phyloP scores from a whole-genome alignment of 1,140 invertebrate genomes.

The Papilio helenus region DNA sequence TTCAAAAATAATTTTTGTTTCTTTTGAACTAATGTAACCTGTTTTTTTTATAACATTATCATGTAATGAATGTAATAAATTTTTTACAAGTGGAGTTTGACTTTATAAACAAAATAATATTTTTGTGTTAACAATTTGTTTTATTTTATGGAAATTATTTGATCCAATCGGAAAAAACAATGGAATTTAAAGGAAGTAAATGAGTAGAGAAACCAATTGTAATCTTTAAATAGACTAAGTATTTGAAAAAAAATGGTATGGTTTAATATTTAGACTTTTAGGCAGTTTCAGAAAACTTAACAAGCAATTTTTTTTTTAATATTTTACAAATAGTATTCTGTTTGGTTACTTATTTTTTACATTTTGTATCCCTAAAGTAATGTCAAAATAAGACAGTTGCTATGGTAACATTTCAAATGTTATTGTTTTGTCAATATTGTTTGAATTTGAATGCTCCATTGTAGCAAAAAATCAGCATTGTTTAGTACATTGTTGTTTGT shows the following conservation, averaged over 20 bases:
- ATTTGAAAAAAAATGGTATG: too few species aligned
- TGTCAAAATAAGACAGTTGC: not conserved
- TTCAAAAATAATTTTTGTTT: slow-evolving; percentile 6
- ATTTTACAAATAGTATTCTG: too few species aligned
- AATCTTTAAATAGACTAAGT: too few species aligned
- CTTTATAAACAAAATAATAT: not conserved
- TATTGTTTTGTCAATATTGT: slow-evolving; percentile 15
- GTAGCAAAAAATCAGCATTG: slow-evolving; percentile 3
- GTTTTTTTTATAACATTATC: not conserved
- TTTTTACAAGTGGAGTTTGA: too few species aligned
- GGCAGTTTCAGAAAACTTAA: too few species aligned
- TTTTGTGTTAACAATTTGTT: not conserved
- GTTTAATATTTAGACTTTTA: too few species aligned
- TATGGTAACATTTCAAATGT: not conserved
- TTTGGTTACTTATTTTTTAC: not conserved
- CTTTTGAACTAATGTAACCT: not conserved
- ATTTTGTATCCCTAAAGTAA: not conserved
- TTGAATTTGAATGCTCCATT: not conserved
- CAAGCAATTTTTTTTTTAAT: too few species aligned
- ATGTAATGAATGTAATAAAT: not conserved
- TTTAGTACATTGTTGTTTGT: not conserved
- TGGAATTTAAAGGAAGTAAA: not conserved
- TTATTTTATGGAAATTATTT: too few species aligned
- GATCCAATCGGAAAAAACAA: too few species aligned
- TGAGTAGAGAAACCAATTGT: too few species aligned